phyloP scores from a whole-genome alignment of 2,113 vertebrate genomes.

The Varanus komodoensis region DNA sequence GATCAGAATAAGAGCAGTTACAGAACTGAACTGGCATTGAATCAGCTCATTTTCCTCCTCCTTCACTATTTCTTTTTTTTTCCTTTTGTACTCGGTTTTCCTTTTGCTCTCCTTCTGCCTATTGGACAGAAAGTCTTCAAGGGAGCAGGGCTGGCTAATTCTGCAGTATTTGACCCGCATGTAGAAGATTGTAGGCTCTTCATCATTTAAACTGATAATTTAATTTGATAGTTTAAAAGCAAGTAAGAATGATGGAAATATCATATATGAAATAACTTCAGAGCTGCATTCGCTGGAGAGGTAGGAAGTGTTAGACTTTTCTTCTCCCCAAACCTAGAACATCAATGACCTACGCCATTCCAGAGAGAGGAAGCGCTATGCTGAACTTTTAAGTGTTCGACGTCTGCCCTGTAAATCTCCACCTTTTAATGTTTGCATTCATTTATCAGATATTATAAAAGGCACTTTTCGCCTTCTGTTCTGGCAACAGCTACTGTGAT shows the following conservation, averaged over 20 bases:
- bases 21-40: neutral
- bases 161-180: neutral
- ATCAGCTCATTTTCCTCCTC: neutral
- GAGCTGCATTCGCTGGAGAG: neutral
- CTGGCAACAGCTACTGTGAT: conserved; percentile 77
- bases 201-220: too few species aligned
- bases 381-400: conserved; percentile 67
- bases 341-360: neutral
- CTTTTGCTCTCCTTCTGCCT: too few species aligned
- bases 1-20: neutral
- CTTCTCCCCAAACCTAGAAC: neutral
- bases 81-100: too few species aligned
- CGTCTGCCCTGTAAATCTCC: conserved; percentile 72
- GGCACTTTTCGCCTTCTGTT: conserved; percentile 73
- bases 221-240: too few species aligned
- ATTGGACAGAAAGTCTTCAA: too few species aligned
- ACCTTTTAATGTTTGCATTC: conserved; percentile 70
- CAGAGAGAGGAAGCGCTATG: neutral
- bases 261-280: neutral
- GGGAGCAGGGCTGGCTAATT: neutral
- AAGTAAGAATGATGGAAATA: neutral
- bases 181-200: neutral
- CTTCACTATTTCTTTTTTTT: too few species aligned
- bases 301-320: neutral
- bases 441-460: conserved; percentile 76